Evolutionary conservation across 2,113 vertebrate species (phyloP).

Genomic region (Ivindomyrus marchei): DNA sequence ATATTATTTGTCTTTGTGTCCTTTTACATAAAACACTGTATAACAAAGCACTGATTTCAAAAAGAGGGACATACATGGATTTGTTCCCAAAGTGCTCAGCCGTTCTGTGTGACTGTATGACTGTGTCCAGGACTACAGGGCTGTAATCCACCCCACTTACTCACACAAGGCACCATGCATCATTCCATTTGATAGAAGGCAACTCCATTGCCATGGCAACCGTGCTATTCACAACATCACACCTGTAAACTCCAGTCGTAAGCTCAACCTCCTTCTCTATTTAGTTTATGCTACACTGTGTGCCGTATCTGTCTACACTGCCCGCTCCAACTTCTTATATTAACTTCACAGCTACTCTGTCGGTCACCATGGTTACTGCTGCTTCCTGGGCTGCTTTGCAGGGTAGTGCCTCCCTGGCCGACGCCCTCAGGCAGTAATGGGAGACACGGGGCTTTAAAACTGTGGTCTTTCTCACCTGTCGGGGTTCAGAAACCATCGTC

Average conservation of each 20-base stretch:
- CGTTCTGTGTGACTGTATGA: not conserved
- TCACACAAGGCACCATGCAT: not conserved
- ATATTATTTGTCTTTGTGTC: not conserved
- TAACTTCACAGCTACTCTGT: not conserved
- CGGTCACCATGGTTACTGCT: slow-evolving; percentile 1
- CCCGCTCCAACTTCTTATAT: not conserved
- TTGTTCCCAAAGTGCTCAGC: not conserved
- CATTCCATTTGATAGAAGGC: not conserved
- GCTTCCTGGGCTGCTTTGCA: not conserved
- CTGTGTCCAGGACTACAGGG: not conserved
- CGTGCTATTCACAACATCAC: not conserved
- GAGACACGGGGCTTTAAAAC: not conserved
- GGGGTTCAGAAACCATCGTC: not conserved
- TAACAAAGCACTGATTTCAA: not conserved
- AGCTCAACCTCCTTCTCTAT: not conserved
- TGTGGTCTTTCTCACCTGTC: not conserved
- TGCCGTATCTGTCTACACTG: not conserved
- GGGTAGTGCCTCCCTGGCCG: not conserved
- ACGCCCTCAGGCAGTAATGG: not conserved
- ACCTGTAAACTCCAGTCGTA: not conserved
- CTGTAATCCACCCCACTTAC: not conserved
- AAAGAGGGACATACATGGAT: not conserved
- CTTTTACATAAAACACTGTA: not conserved
- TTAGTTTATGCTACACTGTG: not conserved
- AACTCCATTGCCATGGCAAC: not conserved